Conservation (phyloP, 2,888 invertebrate species). For the Lissonota sp. region DNA sequence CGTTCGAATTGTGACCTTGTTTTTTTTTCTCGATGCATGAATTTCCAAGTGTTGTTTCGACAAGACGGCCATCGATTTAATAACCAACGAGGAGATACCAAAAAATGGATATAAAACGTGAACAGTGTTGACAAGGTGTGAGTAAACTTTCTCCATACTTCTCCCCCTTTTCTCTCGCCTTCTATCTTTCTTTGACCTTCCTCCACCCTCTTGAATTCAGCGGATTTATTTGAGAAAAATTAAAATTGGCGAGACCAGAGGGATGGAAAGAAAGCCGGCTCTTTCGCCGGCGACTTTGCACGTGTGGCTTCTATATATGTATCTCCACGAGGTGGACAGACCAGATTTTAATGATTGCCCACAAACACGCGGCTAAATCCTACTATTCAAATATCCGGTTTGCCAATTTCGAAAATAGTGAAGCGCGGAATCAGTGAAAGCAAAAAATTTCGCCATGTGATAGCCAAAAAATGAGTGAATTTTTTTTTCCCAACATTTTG, state of each 20-base stretch:
- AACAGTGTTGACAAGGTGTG: constrained; percentile 28
- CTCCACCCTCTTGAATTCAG: background rate
- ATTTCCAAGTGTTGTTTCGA: constrained; percentile 23
- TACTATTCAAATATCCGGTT: constrained; percentile 18
- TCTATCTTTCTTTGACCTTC: background rate
- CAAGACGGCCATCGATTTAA: constrained; percentile 37
- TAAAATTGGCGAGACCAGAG: background rate
- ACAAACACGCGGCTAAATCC: background rate
- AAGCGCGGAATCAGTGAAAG: constrained; percentile 22
- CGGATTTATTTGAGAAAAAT: no score
- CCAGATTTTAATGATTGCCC: background rate
- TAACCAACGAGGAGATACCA: constrained; percentile 7
- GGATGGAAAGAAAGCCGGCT: background rate
- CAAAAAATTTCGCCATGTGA: constrained; percentile 23
- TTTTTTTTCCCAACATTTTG: background rate
- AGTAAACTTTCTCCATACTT: background rate
- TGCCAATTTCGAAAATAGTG: constrained; percentile 9
- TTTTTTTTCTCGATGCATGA: background rate
- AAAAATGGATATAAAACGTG: constrained; percentile 49
- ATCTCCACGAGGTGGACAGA: background rate
- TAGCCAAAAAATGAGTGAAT: constrained; percentile 6
- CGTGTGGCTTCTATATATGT: constrained; percentile 17
- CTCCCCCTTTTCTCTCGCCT: background rate
- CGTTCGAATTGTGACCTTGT: no score
- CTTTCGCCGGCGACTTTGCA: constrained; percentile 31